These are phyloP conservation scores for Pongo abelii DNA, from an alignment of 2,113 vertebrate genomes.

Conservation along the genomic window DNA sequence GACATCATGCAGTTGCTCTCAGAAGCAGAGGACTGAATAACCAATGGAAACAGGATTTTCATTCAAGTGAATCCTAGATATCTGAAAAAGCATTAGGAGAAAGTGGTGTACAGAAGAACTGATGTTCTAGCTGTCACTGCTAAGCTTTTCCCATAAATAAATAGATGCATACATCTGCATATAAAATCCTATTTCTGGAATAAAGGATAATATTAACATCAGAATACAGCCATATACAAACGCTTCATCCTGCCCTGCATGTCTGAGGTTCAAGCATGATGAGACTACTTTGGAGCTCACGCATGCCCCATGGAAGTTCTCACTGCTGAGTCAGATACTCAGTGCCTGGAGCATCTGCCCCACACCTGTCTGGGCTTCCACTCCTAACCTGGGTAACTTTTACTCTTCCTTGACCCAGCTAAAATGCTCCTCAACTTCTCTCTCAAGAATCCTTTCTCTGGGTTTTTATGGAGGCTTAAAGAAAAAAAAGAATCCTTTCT, in stretches of 20 bases:
- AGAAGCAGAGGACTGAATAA: neutral
- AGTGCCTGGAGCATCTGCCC: neutral
- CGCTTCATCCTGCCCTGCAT: neutral
- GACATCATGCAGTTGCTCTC: neutral
- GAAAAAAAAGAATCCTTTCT: neutral
- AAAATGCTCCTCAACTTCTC: neutral
- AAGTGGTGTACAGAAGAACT: neutral
- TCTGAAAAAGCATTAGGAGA: neutral
- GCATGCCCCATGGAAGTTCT: neutral
- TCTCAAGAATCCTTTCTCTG: neutral
- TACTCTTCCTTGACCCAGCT: neutral
- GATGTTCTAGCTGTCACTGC: neutral
- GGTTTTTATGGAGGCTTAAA: no score
- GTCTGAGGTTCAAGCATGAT: neutral
- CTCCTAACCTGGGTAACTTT: neutral
- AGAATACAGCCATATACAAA: neutral
- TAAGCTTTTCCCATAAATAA: slow-evolving; percentile 23
- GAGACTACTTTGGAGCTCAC: neutral
- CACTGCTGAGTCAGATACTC: neutral
- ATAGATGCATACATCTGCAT: neutral
- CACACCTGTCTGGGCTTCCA: neutral
- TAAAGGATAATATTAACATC: neutral
- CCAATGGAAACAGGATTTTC: neutral
- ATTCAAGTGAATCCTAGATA: neutral
- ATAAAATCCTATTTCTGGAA: neutral